Percentiles rank a stretch among this genome's conserved stretches.
Evolutionary conservation across 2,888 invertebrate species (phyloP).

Genomic region (Bedellia somnulentella): DNA sequence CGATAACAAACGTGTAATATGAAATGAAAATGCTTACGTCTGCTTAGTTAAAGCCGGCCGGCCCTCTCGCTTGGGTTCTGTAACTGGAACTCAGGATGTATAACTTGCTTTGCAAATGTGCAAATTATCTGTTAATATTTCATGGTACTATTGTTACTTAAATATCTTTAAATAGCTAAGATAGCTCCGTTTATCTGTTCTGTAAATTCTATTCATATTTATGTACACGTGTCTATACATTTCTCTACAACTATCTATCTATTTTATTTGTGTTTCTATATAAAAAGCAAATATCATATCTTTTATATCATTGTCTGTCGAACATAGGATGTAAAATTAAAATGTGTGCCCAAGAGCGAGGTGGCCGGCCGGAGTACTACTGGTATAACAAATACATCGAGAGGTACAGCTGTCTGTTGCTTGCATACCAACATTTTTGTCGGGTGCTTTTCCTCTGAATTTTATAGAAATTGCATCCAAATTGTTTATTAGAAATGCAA

Average conservation of each 20-base stretch:
- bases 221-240: slow-evolving; percentile 48
- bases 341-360: slow-evolving; percentile 31
- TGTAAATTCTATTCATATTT: slow-evolving; percentile 48
- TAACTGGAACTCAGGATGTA: slow-evolving; percentile 41
- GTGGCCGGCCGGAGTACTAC: slow-evolving; percentile 43
- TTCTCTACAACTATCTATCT: slow-evolving; percentile 47
- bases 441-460: too few relatives aligned
- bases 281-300: slow-evolving; percentile 31
- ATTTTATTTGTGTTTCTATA: slow-evolving; percentile 45
- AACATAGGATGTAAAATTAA: slow-evolving; percentile 50
- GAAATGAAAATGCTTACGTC: slow-evolving; percentile 56
- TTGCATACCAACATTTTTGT: too few relatives aligned
- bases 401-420: slow-evolving; percentile 28
- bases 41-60: slow-evolving; percentile 55
- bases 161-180: slow-evolving; percentile 47
- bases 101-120: slow-evolving; percentile 39
- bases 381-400: slow-evolving; percentile 59
- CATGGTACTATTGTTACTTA: too few relatives aligned
- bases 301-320: slow-evolving; percentile 22
- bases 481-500: slow-evolving; percentile 18
- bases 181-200: slow-evolving; percentile 43
- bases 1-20: slow-evolving; percentile 57
- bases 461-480: too few relatives aligned
- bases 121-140: slow-evolving; percentile 44
- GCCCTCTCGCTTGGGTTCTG: slow-evolving; percentile 29